phyloP scores from a whole-genome alignment of 2,888 invertebrate species.

The Xanthostigma xanthostigma region DNA sequence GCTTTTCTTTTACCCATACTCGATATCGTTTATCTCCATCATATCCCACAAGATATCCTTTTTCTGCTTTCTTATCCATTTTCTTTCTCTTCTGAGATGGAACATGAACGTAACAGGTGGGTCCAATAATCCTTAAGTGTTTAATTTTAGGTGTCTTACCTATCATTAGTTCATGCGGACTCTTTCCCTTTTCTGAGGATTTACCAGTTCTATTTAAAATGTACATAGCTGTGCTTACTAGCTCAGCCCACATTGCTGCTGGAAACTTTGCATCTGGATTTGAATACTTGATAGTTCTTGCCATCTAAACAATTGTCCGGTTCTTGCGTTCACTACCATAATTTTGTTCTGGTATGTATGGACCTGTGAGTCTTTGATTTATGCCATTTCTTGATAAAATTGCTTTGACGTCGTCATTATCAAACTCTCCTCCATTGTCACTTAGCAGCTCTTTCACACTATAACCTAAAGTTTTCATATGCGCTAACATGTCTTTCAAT shows the following conservation, averaged over 20 bases:
- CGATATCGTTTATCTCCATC: constrained; percentile 18
- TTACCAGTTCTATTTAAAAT: constrained; percentile 15
- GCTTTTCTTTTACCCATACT: constrained; percentile 12
- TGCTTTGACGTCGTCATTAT: constrained; percentile 11
- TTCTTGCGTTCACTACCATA: constrained; percentile 14
- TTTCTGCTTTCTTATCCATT: constrained; percentile 17
- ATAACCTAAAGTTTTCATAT: too few relatives aligned
- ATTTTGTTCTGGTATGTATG: constrained; percentile 15
- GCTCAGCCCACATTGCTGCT: constrained; percentile 15
- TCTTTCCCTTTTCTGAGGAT: constrained; percentile 13
- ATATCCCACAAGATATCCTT: constrained; percentile 17
- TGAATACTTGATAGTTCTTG: constrained; percentile 16
- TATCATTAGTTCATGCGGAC: constrained; percentile 17
- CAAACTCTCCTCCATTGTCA: constrained; percentile 2
- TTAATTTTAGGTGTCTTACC: constrained; percentile 13
- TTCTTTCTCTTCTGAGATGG: constrained; percentile 15
- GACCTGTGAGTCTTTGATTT: constrained; percentile 12
- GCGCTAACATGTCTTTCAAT: too few relatives aligned
- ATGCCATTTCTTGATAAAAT: constrained; percentile 13
- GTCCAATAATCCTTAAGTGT: constrained; percentile 15
- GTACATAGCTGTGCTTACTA: constrained; percentile 13
- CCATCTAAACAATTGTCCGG: constrained; percentile 17
- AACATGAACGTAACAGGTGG: constrained; percentile 14
- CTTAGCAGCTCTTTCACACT: background rate
- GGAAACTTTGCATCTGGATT: constrained; percentile 14